Conservation (phyloP, 2,113 vertebrate species). For the Herpailurus yagouaroundi region DNA sequence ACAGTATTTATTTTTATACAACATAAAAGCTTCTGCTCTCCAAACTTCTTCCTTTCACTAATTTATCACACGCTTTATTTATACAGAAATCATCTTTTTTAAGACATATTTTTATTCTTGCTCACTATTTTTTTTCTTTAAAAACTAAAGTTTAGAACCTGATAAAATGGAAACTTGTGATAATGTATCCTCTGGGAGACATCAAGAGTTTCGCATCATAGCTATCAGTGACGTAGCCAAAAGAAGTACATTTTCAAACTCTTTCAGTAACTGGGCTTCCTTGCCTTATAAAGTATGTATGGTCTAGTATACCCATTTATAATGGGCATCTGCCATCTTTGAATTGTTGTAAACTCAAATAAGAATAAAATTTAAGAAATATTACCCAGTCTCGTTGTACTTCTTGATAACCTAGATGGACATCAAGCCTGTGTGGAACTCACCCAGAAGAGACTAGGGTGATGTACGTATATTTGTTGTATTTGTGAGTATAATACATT, state of each 20-base stretch:
- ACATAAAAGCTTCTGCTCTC: neutral
- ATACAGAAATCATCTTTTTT: neutral
- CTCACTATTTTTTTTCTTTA: slow-evolving; percentile 34
- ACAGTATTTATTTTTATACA: slow-evolving; percentile 67
- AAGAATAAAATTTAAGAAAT: slow-evolving; percentile 60
- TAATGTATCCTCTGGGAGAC: neutral
- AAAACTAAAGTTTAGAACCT: slow-evolving; percentile 31
- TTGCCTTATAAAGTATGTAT: neutral
- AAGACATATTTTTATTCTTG: slow-evolving; percentile 45
- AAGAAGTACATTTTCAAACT: neutral
- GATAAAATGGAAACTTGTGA: neutral
- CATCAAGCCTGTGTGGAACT: neutral
- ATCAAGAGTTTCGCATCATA: neutral
- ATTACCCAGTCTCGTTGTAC: neutral
- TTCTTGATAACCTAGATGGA: neutral
- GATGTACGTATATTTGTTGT: neutral
- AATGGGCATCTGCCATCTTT: slow-evolving; percentile 1
- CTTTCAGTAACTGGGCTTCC: neutral
- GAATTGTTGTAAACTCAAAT: slow-evolving; percentile 48
- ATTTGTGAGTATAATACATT: neutral
- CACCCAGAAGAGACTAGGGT: neutral
- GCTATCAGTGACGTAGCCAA: neutral
- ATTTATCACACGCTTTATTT: slow-evolving; percentile 59
- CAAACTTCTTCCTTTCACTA: slow-evolving; percentile 9
- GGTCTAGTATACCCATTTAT: neutral